phyloP scores from a whole-genome alignment of 2,113 vertebrate genomes.

The Brachyhypopomus occidentalis region DNA sequence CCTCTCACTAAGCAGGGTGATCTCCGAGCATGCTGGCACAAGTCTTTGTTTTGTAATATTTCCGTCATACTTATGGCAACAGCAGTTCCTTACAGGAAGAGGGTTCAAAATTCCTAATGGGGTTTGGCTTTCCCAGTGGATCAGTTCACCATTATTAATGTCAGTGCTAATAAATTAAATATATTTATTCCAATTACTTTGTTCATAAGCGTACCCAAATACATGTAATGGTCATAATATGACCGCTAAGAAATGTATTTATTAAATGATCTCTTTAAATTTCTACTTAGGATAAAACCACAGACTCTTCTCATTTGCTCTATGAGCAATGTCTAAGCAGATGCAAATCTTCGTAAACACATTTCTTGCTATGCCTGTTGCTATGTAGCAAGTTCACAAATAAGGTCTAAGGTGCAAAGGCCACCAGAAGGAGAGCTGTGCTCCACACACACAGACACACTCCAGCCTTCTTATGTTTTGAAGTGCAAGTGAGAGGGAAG shows the following conservation, averaged over 20 bases:
- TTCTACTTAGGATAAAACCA: conserved; percentile 68
- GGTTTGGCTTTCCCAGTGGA: neutral
- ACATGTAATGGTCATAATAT: conserved; percentile 65
- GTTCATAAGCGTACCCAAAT: conserved; percentile 58
- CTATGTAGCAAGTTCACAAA: conserved; percentile 48
- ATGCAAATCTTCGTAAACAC: conserved; percentile 56
- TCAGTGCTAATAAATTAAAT: conserved; percentile 42
- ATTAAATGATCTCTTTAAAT: conserved; percentile 65
- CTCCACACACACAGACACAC: conserved; percentile 18
- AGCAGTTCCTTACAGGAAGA: conserved; percentile 13
- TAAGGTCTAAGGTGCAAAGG: conserved; percentile 35
- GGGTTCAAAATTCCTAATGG: neutral
- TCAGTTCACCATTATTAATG: conserved; percentile 35
- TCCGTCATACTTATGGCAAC: conserved; percentile 5
- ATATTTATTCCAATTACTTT: conserved; percentile 48
- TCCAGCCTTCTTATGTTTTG: conserved; percentile 41
- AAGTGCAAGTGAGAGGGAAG: conserved; percentile 30
- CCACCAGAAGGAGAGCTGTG: conserved; percentile 17
- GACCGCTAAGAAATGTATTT: conserved; percentile 58
- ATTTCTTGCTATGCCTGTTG: conserved; percentile 60
- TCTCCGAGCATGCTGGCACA: conserved; percentile 36
- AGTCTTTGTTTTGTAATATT: conserved; percentile 31
- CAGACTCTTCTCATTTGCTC: conserved; percentile 57
- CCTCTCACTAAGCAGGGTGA: neutral
- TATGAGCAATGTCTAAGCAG: conserved; percentile 44